Evolutionary conservation across 2,888 invertebrate species (phyloP).

Genomic region (Tipula confusa): DNA sequence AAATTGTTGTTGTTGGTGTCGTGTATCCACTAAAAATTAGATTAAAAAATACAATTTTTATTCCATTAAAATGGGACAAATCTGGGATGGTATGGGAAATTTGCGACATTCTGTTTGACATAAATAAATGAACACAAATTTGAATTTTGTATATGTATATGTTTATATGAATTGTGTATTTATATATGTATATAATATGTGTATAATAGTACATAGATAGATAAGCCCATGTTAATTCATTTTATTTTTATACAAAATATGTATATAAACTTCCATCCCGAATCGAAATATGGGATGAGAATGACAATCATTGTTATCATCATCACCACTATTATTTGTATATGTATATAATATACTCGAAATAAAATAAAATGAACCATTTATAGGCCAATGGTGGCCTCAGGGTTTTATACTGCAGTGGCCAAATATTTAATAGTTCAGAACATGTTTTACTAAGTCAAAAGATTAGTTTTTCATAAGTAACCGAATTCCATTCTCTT

Average conservation of each 20-base stretch:
- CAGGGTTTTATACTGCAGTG: too few species aligned
- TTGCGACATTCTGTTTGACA: slow-evolving; percentile 25
- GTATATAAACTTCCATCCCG: background rate
- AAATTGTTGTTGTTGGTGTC: background rate
- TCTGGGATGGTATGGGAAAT: background rate
- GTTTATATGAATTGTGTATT: background rate
- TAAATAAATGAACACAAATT: slow-evolving; percentile 25
- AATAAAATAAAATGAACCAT: too few species aligned
- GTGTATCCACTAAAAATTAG: background rate
- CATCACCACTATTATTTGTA: background rate
- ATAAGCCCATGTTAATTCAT: background rate
- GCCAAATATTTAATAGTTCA: too few species aligned
- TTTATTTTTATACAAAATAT: background rate
- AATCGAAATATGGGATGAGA: background rate
- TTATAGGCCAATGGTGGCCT: too few species aligned
- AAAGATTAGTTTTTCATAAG: too few species aligned
- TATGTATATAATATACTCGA: too few species aligned
- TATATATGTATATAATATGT: background rate
- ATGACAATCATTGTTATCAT: background rate
- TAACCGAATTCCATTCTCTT: too few species aligned
- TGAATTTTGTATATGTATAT: background rate
- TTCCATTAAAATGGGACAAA: background rate
- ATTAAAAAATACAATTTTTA: background rate
- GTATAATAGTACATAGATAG: background rate
- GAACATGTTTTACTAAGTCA: too few species aligned